phyloP scores from a whole-genome alignment of 2,797 vertebrate species.

The Gila robusta region DNA sequence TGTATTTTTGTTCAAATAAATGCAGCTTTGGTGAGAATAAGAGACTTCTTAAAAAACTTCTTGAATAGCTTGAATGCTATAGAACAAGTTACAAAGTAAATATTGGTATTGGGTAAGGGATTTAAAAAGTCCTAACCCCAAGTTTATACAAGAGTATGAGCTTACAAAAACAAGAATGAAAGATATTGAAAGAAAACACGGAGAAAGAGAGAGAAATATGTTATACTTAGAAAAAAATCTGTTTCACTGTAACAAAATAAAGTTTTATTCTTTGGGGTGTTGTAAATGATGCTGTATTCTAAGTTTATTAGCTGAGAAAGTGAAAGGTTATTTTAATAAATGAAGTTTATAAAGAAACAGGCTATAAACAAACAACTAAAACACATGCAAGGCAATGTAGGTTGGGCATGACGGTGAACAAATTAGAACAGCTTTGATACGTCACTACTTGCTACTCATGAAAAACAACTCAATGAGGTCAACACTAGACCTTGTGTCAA shows the following conservation, averaged over 20 bases:
- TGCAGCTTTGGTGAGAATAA: neutral
- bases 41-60: neutral
- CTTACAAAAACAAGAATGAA: neutral
- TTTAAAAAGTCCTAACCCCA: neutral
- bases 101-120: neutral
- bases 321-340: neutral
- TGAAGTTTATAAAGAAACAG: neutral
- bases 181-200: neutral
- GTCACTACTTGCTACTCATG: neutral
- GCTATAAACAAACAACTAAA: neutral
- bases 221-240: neutral
- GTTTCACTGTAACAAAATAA: constrained; percentile 1
- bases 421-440: neutral
- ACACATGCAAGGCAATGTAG: neutral
- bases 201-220: neutral
- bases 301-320: constrained; percentile 1
- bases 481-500: neutral
- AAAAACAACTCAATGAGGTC: neutral
- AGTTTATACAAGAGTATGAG: neutral
- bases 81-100: neutral
- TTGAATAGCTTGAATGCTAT: neutral
- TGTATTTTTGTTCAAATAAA: neutral
- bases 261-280: neutral
- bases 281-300: neutral
- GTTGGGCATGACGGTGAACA: neutral